Conservation (phyloP, 2,113 vertebrate species). For the Microtus pennsylvanicus region DNA sequence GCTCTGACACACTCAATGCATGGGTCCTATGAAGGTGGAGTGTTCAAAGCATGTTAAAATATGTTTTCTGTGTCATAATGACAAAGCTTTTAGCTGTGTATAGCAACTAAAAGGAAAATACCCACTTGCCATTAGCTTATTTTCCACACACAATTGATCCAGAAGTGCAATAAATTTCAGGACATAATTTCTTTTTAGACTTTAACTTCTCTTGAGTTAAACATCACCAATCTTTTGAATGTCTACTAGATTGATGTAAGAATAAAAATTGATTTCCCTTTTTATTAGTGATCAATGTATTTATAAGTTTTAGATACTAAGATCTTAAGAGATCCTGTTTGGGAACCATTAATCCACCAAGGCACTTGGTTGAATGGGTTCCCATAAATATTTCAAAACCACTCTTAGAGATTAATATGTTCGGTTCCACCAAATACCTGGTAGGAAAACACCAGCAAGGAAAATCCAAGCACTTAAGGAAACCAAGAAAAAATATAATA, state of each 20-base stretch:
- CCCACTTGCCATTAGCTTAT: neutral
- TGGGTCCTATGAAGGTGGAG: neutral
- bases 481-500: neutral
- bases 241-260: neutral
- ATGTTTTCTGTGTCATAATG: neutral
- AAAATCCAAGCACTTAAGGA: constrained; percentile 35
- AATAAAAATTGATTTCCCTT: neutral
- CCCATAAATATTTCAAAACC: constrained; percentile 22
- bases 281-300: neutral
- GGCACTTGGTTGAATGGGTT: neutral
- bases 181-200: neutral
- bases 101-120: neutral
- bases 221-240: neutral
- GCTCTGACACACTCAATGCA: neutral
- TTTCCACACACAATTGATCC: neutral
- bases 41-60: neutral
- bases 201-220: neutral
- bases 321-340: neutral
- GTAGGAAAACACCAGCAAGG: neutral
- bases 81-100: neutral
- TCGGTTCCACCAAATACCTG: neutral
- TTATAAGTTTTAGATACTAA: neutral
- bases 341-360: neutral
- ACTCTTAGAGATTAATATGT: neutral
- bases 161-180: neutral